phyloP scores from a whole-genome alignment of 64 coral and sea anemone genomes.

The Montipora foliosa region DNA sequence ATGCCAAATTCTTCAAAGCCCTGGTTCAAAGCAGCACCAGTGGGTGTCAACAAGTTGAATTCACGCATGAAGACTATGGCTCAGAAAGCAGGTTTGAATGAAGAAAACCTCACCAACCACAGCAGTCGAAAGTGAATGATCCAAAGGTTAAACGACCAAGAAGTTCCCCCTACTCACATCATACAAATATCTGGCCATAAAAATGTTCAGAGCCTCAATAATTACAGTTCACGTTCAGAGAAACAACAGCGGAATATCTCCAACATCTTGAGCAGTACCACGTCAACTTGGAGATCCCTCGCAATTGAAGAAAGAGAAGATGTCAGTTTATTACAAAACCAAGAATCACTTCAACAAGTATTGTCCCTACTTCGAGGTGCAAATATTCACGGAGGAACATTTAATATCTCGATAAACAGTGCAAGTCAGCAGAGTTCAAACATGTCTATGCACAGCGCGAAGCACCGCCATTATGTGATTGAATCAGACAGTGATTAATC shows the following conservation, averaged over 20 bases:
- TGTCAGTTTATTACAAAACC: too few relatives aligned
- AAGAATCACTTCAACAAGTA: not conserved
- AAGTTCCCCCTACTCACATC: constrained; percentile 64
- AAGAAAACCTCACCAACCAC: not conserved
- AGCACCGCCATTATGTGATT: too few relatives aligned
- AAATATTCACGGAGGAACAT: not conserved
- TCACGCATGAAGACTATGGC: constrained; percentile 53
- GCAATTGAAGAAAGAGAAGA: too few relatives aligned
- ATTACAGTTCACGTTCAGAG: constrained; percentile 22
- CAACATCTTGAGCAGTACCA: not conserved
- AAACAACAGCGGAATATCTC: constrained; percentile 17
- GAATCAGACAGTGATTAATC: too few relatives aligned
- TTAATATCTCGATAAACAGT: not conserved
- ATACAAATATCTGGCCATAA: constrained; percentile 70
- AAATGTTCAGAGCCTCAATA: constrained; percentile 60
- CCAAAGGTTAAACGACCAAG: constrained; percentile 33
- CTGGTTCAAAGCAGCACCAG: constrained; percentile 18
- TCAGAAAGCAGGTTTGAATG: constrained; percentile 3
- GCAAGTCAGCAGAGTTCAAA: too few relatives aligned
- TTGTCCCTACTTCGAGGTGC: not conserved
- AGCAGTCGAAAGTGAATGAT: not conserved
- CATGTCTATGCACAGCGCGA: too few relatives aligned
- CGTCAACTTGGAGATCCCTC: too few relatives aligned
- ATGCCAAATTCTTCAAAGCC: constrained; percentile 7
- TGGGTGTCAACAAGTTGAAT: constrained; percentile 38